These are phyloP conservation scores for Chaunax sp. DNA, from an alignment of 2,797 vertebrate genomes.

Conservation along the genomic window DNA sequence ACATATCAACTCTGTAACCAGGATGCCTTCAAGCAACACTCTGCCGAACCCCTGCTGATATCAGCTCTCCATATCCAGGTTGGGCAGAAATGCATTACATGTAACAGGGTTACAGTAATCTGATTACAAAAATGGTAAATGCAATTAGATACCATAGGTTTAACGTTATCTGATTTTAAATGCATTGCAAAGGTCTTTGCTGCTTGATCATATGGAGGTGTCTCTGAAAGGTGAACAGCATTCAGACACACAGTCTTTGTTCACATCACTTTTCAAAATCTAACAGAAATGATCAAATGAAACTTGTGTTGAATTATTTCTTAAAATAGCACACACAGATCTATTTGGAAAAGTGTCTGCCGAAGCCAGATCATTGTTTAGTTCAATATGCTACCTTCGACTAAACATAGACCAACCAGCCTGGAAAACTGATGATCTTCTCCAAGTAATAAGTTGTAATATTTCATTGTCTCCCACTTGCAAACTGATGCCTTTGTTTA, in stretches of 20 bases:
- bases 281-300: background rate
- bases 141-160: constrained; percentile 12
- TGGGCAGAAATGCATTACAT: constrained; percentile 21
- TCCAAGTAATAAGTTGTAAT: background rate
- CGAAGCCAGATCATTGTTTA: background rate
- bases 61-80: constrained; percentile 39
- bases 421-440: constrained; percentile 5
- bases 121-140: constrained; percentile 50
- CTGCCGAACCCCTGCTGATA: constrained; percentile 44
- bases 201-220: background rate
- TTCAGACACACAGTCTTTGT: background rate
- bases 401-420: background rate
- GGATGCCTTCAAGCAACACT: constrained; percentile 54
- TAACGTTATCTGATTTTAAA: constrained; percentile 15
- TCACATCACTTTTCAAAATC: constrained; percentile 2
- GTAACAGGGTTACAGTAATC: constrained; percentile 54
- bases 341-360: no score
- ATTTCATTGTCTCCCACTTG: constrained; percentile 20
- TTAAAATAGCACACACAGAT: no score
- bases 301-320: background rate
- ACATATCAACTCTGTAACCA: constrained; percentile 42
- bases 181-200: background rate
- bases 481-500: constrained; percentile 33
- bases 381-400: constrained; percentile 7
- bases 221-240: no score